A percentile compares a stretch with the other conserved stretches of the same genome.
phyloP scores from a whole-genome alignment of 2,888 invertebrate species.

The Cryptops parisi region DNA sequence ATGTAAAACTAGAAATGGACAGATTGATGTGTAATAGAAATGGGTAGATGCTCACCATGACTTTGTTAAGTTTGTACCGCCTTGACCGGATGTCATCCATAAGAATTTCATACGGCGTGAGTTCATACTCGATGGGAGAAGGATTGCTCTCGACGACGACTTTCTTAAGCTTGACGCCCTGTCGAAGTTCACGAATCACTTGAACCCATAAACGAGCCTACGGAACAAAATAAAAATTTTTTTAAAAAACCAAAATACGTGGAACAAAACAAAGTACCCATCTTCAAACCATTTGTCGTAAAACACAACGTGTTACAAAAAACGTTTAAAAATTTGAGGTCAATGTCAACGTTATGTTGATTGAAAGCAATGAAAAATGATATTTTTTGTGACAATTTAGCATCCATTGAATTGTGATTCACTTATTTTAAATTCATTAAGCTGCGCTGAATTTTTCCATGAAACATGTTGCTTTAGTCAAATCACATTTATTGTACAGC shows the following conservation, averaged over 20 bases:
- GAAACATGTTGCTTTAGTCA: too few relatives aligned
- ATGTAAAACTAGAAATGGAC: background rate
- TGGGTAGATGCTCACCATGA: conserved; percentile 33
- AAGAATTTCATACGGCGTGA: conserved; percentile 91
- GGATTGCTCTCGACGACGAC: conserved; percentile 39
- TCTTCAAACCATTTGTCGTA: background rate
- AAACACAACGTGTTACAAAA: background rate
- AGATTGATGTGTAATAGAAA: too few relatives aligned
- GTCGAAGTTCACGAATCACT: conserved; percentile 79
- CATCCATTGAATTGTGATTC: too few relatives aligned
- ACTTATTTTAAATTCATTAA: too few relatives aligned
- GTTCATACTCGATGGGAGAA: conserved; percentile 71
- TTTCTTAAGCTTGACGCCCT: conserved; percentile 87
- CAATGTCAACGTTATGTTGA: too few relatives aligned
- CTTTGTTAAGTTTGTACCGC: conserved; percentile 73
- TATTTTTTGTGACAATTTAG: too few relatives aligned
- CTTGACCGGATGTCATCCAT: conserved; percentile 90
- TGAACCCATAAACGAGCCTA: conserved; percentile 92
- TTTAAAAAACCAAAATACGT: conserved; percentile 5
- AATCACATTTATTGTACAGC: too few relatives aligned
- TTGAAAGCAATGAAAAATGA: too few relatives aligned
- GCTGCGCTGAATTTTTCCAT: too few relatives aligned
- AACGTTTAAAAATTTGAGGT: too few relatives aligned
- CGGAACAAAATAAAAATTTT: conserved; percentile 8
- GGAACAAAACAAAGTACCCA: too few relatives aligned